These are phyloP conservation scores for Pangasius krempfi DNA, from an alignment of 2,797 vertebrate species.

Conservation along the genomic window DNA sequence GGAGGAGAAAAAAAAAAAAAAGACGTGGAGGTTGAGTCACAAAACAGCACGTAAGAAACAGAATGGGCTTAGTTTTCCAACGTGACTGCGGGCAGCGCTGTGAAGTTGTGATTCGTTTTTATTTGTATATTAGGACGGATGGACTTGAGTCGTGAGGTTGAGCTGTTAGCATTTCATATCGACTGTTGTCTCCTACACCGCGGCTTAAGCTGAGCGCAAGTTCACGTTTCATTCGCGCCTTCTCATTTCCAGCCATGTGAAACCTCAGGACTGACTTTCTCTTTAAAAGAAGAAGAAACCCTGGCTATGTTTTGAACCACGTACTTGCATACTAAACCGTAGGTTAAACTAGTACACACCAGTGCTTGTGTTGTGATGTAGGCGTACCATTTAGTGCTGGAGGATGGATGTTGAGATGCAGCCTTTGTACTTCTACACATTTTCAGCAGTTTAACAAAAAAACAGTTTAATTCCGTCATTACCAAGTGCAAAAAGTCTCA, in stretches of 20 bases:
- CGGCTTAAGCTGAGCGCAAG: no score
- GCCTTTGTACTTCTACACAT: background rate
- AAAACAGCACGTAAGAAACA: slow-evolving; percentile 11
- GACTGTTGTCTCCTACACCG: background rate
- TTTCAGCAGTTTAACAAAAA: background rate
- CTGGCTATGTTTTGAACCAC: background rate
- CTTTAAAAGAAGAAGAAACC: background rate
- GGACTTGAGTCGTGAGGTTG: background rate
- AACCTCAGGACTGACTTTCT: background rate
- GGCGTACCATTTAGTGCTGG: background rate
- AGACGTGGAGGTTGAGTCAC: background rate
- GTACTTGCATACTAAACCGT: background rate
- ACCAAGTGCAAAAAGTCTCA: background rate
- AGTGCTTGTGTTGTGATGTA: background rate
- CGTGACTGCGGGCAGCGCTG: slow-evolving; percentile 72
- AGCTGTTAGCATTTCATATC: slow-evolving; percentile 13
- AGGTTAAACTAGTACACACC: background rate
- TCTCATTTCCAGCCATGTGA: background rate
- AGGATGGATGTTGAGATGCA: background rate
- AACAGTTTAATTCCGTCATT: background rate
- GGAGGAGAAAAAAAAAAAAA: background rate
- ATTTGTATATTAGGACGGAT: slow-evolving; percentile 74
- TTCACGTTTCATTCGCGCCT: background rate
- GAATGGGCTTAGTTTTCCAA: slow-evolving; percentile 35
- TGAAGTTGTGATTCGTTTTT: slow-evolving; percentile 58